A percentile compares a stretch with the other conserved stretches of the same genome.
Conservation (phyloP, 2,113 vertebrate species). For the Esox niger region DNA sequence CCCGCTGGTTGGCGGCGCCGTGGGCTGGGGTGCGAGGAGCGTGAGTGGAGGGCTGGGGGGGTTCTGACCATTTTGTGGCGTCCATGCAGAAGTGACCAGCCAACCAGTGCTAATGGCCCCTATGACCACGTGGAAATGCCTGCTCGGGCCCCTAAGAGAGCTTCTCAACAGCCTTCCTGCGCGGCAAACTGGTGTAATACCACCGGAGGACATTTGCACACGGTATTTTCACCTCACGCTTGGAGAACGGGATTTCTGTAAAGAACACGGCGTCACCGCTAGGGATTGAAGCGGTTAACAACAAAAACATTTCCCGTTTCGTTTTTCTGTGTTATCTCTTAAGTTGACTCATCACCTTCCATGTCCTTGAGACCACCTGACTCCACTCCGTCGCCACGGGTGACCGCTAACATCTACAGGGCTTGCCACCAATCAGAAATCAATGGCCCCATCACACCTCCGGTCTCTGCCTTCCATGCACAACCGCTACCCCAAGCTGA, state of each 20-base stretch:
- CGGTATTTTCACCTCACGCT: too few relatives aligned
- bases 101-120: conserved; percentile 45
- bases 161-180: too few relatives aligned
- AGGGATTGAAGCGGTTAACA: too few relatives aligned
- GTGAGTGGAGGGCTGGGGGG: conserved; percentile 4
- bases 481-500: conserved; percentile 28
- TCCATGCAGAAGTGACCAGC: conserved; percentile 50
- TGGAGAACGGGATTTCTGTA: too few relatives aligned
- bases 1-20: conserved; percentile 20
- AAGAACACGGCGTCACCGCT: too few relatives aligned
- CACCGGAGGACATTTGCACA: too few relatives aligned
- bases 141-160: neutral
- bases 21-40: conserved; percentile 1
- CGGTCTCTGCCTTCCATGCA: conserved; percentile 33
- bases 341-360: neutral
- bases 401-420: conserved; percentile 5
- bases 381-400: neutral
- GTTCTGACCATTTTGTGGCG: conserved; percentile 8
- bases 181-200: too few relatives aligned
- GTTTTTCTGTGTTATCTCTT: neutral
- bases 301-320: too few relatives aligned
- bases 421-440: conserved; percentile 49
- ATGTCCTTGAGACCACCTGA: conserved; percentile 7
- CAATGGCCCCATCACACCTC: conserved; percentile 32
- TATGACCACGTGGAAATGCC: conserved; percentile 35